phyloP scores from a whole-genome alignment of 1,140 invertebrate species.

The Adoxophyes honmai region DNA sequence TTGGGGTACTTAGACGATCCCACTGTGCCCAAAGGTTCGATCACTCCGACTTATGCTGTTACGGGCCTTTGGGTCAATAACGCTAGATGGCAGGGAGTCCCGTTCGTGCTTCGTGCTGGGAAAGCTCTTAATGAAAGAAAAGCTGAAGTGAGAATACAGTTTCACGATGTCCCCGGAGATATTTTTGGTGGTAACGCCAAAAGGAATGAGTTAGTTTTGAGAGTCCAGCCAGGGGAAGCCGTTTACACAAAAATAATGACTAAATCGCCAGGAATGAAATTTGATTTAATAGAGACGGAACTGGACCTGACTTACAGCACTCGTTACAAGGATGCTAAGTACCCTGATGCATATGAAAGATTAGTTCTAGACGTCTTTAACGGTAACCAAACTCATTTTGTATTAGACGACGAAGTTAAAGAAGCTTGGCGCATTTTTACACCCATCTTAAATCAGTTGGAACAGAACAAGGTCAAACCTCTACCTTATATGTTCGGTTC shows the following conservation, averaged over 20 bases:
- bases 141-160: constrained; percentile 98
- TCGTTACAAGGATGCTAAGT: constrained; percentile 92
- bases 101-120: constrained; percentile 97
- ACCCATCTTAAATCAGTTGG: constrained; percentile 93
- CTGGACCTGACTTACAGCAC: constrained; percentile 96
- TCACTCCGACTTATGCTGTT: constrained; percentile 96
- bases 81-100: constrained; percentile 99
- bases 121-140: constrained; percentile 99
- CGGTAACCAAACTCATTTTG: constrained; percentile 99
- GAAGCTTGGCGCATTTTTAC: constrained; percentile 99
- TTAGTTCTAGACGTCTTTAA: constrained; percentile 98
- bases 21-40: constrained; percentile 93
- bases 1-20: constrained; percentile 96
- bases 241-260: constrained; percentile 99
- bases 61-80: constrained; percentile 95
- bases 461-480: constrained; percentile 86
- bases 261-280: constrained; percentile 97
- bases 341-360: constrained; percentile 98
- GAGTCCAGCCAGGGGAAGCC: constrained; percentile 99
- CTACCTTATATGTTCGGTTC: constrained; percentile 93
- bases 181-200: constrained; percentile 95
- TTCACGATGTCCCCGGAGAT: constrained; percentile 96
- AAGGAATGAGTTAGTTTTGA: constrained; percentile 97
- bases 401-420: constrained; percentile 95
- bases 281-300: constrained; percentile 98